phyloP scores from a whole-genome alignment of 2,888 invertebrate species.

The Agrenia bidenticulata region DNA sequence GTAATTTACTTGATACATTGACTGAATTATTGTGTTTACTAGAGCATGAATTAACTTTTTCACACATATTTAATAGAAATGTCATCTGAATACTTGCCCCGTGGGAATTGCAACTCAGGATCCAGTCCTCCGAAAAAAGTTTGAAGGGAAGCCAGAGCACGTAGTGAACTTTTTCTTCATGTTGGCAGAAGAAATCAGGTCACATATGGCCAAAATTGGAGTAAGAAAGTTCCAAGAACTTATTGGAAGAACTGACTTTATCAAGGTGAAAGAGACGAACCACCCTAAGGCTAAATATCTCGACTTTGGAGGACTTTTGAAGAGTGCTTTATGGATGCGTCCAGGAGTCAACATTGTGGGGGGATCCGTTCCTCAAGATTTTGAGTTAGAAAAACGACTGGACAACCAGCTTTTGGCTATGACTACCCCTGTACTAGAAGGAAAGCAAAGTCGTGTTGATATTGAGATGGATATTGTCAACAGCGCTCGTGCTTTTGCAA shows the following conservation, averaged over 20 bases:
- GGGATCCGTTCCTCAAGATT: constrained; percentile 81
- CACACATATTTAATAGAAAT: constrained; percentile 67
- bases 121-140: constrained; percentile 90
- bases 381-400: constrained; percentile 78
- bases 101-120: constrained; percentile 98
- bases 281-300: constrained; percentile 80
- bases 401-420: constrained; percentile 76
- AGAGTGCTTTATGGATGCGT: constrained; percentile 84
- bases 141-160: constrained; percentile 95
- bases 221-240: constrained; percentile 84
- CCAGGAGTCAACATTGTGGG: constrained; percentile 88
- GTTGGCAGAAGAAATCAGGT: constrained; percentile 94
- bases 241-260: constrained; percentile 85
- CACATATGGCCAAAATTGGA: constrained; percentile 88
- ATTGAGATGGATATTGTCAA: constrained; percentile 82
- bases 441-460: constrained; percentile 67
- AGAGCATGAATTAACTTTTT: no score
- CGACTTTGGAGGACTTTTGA: constrained; percentile 80
- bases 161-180: constrained; percentile 97
- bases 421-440: constrained; percentile 72
- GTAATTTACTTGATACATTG: constrained; percentile 17
- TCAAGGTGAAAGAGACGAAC: constrained; percentile 72
- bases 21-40: background rate
- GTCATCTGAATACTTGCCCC: constrained; percentile 98
- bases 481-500: constrained; percentile 87